Percentiles rank a stretch among this genome's conserved stretches.
Evolutionary conservation across 2,797 vertebrate genomes (phyloP).

Genomic region (Neosilurus mollespiculum): DNA sequence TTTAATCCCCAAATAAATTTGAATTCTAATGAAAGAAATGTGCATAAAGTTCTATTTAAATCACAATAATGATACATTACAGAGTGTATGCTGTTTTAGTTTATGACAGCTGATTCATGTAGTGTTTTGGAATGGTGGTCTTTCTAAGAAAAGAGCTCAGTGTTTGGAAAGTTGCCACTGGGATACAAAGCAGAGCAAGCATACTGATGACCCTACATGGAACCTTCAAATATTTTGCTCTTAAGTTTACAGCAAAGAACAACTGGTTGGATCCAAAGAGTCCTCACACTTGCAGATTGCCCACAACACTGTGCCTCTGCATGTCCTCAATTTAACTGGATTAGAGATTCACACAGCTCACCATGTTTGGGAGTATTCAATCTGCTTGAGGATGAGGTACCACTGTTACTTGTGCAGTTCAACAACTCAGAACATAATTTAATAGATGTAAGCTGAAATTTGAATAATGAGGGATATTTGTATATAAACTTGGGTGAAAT

Average conservation of each 20-base stretch:
- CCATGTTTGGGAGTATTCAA: slow-evolving; percentile 44
- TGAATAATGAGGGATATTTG: not conserved
- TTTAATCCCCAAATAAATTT: slow-evolving; percentile 44
- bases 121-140: slow-evolving; percentile 59
- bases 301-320: slow-evolving; percentile 37
- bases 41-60: slow-evolving; percentile 35
- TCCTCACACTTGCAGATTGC: slow-evolving; percentile 44
- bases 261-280: slow-evolving; percentile 55
- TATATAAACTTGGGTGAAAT: not conserved
- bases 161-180: slow-evolving; percentile 74
- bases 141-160: slow-evolving; percentile 63
- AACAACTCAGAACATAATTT: not conserved
- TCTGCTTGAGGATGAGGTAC: slow-evolving; percentile 7
- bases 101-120: slow-evolving; percentile 45
- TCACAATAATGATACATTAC: slow-evolving; percentile 44
- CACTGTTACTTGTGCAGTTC: not conserved
- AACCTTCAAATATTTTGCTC: slow-evolving; percentile 66
- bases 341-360: not conserved
- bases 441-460: not conserved
- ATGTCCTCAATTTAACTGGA: slow-evolving; percentile 63
- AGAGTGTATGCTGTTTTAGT: slow-evolving; percentile 14
- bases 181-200: slow-evolving; percentile 74
- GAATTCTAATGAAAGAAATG: slow-evolving; percentile 23
- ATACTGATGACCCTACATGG: slow-evolving; percentile 74
- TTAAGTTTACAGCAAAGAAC: slow-evolving; percentile 65